Percentiles rank a stretch among this genome's conserved stretches.
Evolutionary conservation across 2,888 invertebrate genomes (phyloP).

Genomic region (Tetropium fuscum): DNA sequence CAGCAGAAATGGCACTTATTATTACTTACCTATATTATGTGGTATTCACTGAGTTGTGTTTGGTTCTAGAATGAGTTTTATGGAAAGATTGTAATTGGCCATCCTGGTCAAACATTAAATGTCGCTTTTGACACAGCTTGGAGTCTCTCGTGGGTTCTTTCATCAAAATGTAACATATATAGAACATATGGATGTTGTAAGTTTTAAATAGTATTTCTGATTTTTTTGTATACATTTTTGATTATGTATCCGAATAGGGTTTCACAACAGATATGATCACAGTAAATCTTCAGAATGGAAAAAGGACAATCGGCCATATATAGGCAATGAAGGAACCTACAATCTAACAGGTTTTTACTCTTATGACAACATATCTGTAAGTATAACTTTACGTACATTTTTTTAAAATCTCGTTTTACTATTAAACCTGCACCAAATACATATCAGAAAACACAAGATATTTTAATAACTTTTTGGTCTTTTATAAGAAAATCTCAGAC

Average conservation of each 20-base stretch:
- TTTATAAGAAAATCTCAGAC: too few species aligned
- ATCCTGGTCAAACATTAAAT: conserved; percentile 66
- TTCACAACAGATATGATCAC: conserved; percentile 78
- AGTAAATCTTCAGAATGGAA: conserved; percentile 74
- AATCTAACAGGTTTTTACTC: conserved; percentile 76
- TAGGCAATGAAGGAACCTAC: conserved; percentile 70
- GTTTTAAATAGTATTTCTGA: conserved; percentile 45
- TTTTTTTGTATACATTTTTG: neutral
- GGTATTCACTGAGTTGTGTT: too few species aligned
- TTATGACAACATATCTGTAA: conserved; percentile 73
- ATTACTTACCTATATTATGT: too few species aligned
- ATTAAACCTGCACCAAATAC: too few species aligned
- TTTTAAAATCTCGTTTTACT: too few species aligned
- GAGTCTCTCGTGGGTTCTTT: conserved; percentile 66
- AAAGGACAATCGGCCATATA: conserved; percentile 71
- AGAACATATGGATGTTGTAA: conserved; percentile 66
- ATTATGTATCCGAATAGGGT: conserved; percentile 64
- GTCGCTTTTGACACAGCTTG: conserved; percentile 69
- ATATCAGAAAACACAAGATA: too few species aligned
- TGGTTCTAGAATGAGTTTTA: conserved; percentile 66
- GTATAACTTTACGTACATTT: too few species aligned
- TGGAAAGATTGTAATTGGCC: conserved; percentile 65
- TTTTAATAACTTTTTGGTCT: too few species aligned
- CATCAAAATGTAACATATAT: conserved; percentile 61
- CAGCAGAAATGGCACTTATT: too few species aligned